A percentile compares a stretch with the other conserved stretches of the same genome.
Evolutionary conservation across 2,888 invertebrate species (phyloP).

Genomic region (Trichopria drosophilae): DNA sequence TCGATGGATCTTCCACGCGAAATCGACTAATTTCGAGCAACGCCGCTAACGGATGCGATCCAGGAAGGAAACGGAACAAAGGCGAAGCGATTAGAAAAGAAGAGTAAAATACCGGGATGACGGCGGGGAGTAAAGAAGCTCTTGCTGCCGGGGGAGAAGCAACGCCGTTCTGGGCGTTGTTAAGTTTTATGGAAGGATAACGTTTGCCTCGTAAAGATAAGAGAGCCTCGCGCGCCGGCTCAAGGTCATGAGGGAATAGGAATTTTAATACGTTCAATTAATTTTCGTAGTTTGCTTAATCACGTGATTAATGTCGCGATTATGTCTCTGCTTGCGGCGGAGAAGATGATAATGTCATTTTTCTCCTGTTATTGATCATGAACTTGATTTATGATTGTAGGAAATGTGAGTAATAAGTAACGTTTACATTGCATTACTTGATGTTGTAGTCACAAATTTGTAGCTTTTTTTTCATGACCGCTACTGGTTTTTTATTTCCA

Average conservation of each 20-base stretch:
- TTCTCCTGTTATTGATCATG: no score
- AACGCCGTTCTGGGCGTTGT: slow-evolving; percentile 19
- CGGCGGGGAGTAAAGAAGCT: slow-evolving; percentile 7
- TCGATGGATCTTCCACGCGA: not conserved
- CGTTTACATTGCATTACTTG: no score
- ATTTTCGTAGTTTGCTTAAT: no score
- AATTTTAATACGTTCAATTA: slow-evolving; percentile 1
- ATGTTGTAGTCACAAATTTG: no score
- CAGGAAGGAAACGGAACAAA: slow-evolving; percentile 13
- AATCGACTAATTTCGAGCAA: slow-evolving; percentile 20
- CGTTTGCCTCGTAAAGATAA: slow-evolving; percentile 29
- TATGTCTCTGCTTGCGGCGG: no score
- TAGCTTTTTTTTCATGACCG: no score
- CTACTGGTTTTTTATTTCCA: no score
- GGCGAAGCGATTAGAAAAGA: slow-evolving; percentile 18
- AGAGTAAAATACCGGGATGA: slow-evolving; percentile 20
- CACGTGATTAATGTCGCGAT: no score
- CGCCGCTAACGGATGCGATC: slow-evolving; percentile 1
- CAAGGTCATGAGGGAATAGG: slow-evolving; percentile 24
- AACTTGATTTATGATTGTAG: no score
- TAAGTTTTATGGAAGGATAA: slow-evolving; percentile 26
- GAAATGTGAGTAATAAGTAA: no score
- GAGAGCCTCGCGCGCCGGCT: slow-evolving; percentile 6
- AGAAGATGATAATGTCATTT: no score
- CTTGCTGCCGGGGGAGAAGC: slow-evolving; percentile 4